Evolutionary conservation across 1,140 invertebrate genomes (phyloP), one percentile per base, ranked within the genome.

Genomic region (Phocides pigmalion): DNA sequence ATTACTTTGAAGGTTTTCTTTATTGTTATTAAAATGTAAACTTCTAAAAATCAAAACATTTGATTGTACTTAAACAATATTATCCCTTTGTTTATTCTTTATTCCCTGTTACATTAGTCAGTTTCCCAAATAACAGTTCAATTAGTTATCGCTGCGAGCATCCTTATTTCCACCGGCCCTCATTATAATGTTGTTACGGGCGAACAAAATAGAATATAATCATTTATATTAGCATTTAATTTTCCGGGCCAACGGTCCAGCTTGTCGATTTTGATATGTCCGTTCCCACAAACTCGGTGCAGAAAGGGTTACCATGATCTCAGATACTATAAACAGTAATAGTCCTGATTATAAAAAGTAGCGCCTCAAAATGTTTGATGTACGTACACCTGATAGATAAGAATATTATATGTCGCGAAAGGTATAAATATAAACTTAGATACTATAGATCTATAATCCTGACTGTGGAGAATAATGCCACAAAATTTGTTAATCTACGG

Each of bases 201-300:
- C 73, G 71, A 73, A 79, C 78, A 75, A 82, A 78, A 77, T 77
- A 73, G 76, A 79, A 82, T 83, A 82, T 82, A 83, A 85, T 83
- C 73, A 82, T 86, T 77, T 79, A 73, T 87, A 89, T 89, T 89
- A 86, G 83, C 86, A 89, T 89, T 86, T 89, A 87, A 87, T 89
- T 87, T 89, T 76, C 80, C 82, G 70, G 79, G 66, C 84, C 75
- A 84, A 82, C 73, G 83, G 78, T 71, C 50, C 50, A 41, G 51
- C 39, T 46, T 79, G 79, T 83, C 78, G 78, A 84, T 69, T 54
- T 71, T 81, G 76, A 79, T 81, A 62, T 72, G 66, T 49, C 49
- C 63, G 76, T 85, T 87, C 84, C 82, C 84, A 87, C 84, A 79
- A 74, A 61, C 0, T 42, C 16, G 51, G 19, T 22, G 22, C 11